Percentiles rank a stretch among this genome's conserved stretches.
These are phyloP conservation scores for Phalanger gymnotis DNA, from an alignment of 2,797 vertebrate genomes.

Conservation along the genomic window DNA sequence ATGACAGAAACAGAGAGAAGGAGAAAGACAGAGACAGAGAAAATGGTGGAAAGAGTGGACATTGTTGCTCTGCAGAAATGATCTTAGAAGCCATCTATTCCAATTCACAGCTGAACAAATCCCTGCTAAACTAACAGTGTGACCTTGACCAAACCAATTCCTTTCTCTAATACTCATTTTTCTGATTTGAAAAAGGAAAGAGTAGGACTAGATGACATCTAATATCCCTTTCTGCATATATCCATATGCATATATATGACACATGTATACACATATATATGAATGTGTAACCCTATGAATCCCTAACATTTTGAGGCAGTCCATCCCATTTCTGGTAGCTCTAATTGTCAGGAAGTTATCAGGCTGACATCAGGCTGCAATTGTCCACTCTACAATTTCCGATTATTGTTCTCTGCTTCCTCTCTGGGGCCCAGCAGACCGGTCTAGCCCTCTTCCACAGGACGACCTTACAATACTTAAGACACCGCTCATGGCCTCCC, in stretches of 20 bases:
- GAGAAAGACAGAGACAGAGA: neutral
- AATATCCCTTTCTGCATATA: neutral
- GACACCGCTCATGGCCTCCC: neutral
- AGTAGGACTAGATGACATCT: neutral
- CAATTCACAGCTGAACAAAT: neutral
- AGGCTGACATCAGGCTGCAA: neutral
- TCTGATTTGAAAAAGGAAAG: neutral
- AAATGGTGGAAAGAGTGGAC: neutral
- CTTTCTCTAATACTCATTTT: neutral
- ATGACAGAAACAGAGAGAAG: neutral
- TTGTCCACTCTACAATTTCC: neutral
- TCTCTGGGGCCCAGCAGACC: neutral
- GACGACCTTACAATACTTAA: neutral
- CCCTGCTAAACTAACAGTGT: neutral
- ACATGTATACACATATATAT: too few relatives aligned
- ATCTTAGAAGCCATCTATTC: neutral
- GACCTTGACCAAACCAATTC: neutral
- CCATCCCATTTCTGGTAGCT: neutral
- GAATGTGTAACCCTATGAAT: too few relatives aligned
- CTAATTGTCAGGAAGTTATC: neutral
- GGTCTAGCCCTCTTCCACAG: fast-evolving
- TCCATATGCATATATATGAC: too few relatives aligned
- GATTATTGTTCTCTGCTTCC: neutral
- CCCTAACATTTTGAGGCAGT: neutral
- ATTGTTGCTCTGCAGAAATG: neutral